Conservation (phyloP, 2,797 vertebrate species). For the Enteromius anoplus region DNA sequence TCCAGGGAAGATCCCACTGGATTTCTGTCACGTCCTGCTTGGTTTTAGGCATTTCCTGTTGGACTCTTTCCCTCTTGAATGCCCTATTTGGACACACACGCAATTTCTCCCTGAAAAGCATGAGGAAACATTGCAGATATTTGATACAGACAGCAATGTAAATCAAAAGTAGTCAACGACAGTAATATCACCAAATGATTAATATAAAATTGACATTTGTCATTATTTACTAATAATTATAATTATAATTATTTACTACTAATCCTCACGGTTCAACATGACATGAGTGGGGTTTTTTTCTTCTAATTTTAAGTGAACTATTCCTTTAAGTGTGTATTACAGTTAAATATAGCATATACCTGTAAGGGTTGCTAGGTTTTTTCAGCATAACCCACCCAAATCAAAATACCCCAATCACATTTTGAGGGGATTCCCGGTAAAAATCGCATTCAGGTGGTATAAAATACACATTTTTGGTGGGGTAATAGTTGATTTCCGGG, state of each 20-base stretch:
- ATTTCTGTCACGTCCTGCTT: conserved; percentile 76
- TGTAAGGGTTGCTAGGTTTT: too few species aligned
- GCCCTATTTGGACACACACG: conserved; percentile 8
- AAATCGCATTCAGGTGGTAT: too few species aligned
- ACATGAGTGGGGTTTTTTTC: not conserved
- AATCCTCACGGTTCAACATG: not conserved
- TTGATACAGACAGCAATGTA: not conserved
- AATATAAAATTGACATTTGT: not conserved
- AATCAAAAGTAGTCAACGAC: not conserved
- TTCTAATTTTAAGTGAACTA: not conserved
- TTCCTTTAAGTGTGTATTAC: not conserved
- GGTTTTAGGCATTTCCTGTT: conserved; percentile 68
- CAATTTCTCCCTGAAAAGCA: conserved; percentile 48
- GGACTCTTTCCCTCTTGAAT: conserved; percentile 56
- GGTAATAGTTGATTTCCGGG: too few species aligned
- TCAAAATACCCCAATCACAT: too few species aligned
- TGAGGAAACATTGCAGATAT: not conserved
- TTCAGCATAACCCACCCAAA: too few species aligned
- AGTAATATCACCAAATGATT: not conserved
- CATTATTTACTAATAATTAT: not conserved
- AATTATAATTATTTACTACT: not conserved
- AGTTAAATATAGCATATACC: not conserved
- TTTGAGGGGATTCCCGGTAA: too few species aligned
- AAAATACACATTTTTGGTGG: too few species aligned
- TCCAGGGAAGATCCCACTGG: conserved; percentile 81